These are phyloP conservation scores for Epizoanthus ramosus DNA, from an alignment of 92 coral and sea anemone genomes.

Conservation along the genomic window DNA sequence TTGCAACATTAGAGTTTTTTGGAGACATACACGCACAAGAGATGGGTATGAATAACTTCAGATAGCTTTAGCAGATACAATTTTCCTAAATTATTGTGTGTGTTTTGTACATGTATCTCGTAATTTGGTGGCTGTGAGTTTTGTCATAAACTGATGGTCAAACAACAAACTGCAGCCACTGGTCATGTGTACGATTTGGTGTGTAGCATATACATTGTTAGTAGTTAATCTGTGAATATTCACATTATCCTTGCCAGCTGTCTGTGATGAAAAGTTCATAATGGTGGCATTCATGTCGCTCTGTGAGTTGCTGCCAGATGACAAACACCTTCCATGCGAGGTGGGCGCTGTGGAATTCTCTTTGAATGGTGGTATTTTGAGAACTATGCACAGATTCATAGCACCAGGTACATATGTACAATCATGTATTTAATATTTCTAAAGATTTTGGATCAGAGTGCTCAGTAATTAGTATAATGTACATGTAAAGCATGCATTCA, in stretches of 20 bases:
- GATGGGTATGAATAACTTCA: too few relatives aligned
- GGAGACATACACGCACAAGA: too few relatives aligned
- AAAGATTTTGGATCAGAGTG: not conserved
- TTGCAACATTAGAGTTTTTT: too few relatives aligned
- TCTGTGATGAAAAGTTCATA: slow-evolving; percentile 85
- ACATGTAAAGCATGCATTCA: not conserved
- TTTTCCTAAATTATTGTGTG: too few relatives aligned
- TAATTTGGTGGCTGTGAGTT: too few relatives aligned
- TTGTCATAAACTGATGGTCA: too few relatives aligned
- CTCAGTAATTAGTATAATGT: not conserved
- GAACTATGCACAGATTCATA: slow-evolving; percentile 82
- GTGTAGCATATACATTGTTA: not conserved
- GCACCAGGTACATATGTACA: slow-evolving; percentile 82
- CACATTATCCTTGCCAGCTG: slow-evolving; percentile 56
- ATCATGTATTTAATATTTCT: too few relatives aligned
- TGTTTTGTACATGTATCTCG: too few relatives aligned
- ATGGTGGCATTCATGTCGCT: slow-evolving; percentile 91
- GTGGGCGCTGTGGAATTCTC: slow-evolving; percentile 89
- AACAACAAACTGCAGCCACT: too few relatives aligned
- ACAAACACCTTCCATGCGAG: slow-evolving; percentile 84
- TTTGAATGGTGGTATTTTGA: slow-evolving; percentile 75
- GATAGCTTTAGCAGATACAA: too few relatives aligned
- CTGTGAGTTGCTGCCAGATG: slow-evolving; percentile 67
- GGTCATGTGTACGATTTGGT: too few relatives aligned
- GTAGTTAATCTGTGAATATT: not conserved